These are phyloP conservation scores for Mechanitis mazaeus DNA, from an alignment of 2,888 invertebrate species.

Conservation along the genomic window DNA sequence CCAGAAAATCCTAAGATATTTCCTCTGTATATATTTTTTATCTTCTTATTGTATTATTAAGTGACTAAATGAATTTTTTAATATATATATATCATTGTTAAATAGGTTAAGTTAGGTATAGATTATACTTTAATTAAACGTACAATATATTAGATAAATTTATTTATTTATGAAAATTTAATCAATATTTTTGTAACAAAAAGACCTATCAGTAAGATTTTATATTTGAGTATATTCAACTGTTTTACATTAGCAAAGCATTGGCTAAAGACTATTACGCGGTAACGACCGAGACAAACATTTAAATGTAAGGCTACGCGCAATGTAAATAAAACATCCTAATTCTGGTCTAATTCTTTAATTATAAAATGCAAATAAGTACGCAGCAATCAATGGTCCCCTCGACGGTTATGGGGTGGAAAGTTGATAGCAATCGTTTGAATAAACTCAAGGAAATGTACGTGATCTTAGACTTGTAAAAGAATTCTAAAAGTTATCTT, in stretches of 20 bases:
- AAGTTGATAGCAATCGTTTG: conserved; percentile 51
- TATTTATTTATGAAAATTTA: too few species aligned
- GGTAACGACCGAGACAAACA: conserved; percentile 14
- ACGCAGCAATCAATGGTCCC: conserved; percentile 59
- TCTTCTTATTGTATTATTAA: too few species aligned
- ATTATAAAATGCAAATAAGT: conserved; percentile 74
- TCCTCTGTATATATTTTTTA: too few species aligned
- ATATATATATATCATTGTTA: too few species aligned
- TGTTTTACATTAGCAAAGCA: conserved; percentile 11
- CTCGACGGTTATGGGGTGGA: conserved; percentile 66
- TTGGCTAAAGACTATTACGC: conserved; percentile 13
- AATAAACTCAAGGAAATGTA: conserved; percentile 33
- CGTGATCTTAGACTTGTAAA: conserved; percentile 14
- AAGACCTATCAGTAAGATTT: neutral
- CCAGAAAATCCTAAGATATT: too few species aligned
- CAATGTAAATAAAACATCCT: conserved; percentile 23
- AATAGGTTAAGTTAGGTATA: too few species aligned
- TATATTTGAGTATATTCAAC: neutral
- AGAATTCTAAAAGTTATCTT: neutral
- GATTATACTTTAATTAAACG: too few species aligned
- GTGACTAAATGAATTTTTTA: too few species aligned
- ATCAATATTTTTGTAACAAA: too few species aligned
- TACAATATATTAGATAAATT: too few species aligned
- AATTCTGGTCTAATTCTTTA: conserved; percentile 36
- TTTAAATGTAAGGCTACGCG: conserved; percentile 25